These are phyloP conservation scores for Caloenas nicobarica DNA, from an alignment of 2,113 vertebrate genomes.

Conservation along the genomic window DNA sequence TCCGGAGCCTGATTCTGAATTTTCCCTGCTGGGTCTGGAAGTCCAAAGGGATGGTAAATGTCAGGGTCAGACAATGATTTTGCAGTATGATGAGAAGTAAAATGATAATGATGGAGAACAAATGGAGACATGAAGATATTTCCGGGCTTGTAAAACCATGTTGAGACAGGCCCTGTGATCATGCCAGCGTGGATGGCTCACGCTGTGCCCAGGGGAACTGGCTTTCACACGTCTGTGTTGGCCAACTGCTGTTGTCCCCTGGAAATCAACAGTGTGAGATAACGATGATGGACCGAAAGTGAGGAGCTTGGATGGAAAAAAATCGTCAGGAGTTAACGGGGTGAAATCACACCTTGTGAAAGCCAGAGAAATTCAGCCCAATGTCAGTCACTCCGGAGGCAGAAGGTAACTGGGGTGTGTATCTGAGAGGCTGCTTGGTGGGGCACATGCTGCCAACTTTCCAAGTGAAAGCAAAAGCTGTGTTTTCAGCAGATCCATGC, in stretches of 20 bases:
- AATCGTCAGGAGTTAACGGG: background rate
- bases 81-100: background rate
- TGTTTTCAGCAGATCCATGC: background rate
- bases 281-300: background rate
- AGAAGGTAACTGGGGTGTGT: background rate
- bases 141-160: background rate
- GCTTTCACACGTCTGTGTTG: background rate
- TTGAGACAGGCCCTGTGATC: background rate
- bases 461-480: background rate
- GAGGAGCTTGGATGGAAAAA: background rate
- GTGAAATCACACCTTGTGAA: background rate
- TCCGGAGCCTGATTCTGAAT: background rate
- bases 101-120: background rate
- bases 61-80: background rate
- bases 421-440: background rate
- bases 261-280: background rate
- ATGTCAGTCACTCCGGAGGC: background rate
- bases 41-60: background rate
- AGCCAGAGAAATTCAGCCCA: background rate
- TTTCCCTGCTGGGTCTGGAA: conserved; percentile 1
- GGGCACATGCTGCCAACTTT: background rate
- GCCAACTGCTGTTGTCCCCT: background rate
- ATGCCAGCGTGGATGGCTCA: background rate
- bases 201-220: fast-evolving
- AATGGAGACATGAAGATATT: background rate